Evolutionary conservation across 2,888 invertebrate species (phyloP), one percentile per base, ranked within the genome.

Genomic region (Luperina nickerlii): DNA sequence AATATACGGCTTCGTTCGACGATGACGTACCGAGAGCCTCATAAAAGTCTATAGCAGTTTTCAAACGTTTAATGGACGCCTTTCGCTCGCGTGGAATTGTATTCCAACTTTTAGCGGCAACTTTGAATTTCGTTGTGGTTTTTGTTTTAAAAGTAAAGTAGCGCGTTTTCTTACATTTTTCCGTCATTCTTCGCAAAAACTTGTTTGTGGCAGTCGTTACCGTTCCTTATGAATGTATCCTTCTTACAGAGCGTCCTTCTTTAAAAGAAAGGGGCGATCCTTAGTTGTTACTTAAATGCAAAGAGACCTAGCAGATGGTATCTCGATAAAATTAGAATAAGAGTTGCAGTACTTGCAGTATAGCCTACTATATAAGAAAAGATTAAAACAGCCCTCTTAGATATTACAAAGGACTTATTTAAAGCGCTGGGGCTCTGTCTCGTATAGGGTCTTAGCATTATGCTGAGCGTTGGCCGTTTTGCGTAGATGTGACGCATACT

Each of bases 11-110:
- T 87, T 83, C 84, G 65, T 79, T 91, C 89, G 82, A 89, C 90
- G 90, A 90, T 90, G 91, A 91, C 87, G 90, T 90, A 90, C 88
- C 80, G 87, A 91, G 89, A 90, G 90, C 88, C 88, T 92, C 92
- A 92, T 93, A 93, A 94, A 94, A 92, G 92, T 92, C 92, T 88
- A 88, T 85, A 90, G 89, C 88, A 90, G 90, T 92, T 92, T 90
- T 90, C 87, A 87, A 91, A 91, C 91, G 90, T 89, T 91, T 91
- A 92, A 93, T 92, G 87, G 91, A 85, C 88, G 91, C 87, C 88
- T 84, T 87, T 86, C 86, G 86, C 89, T 90, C 87, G 88, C 88
- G 79, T 89, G 78, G 87, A 89, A 89, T 89, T 90, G 87, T 90
- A 89, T 89, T 90, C 78, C 84, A 90, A 91, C 90, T 92, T 91